Conservation (phyloP, 2,113 vertebrate species). For the Phylloscopus trochilus region DNA sequence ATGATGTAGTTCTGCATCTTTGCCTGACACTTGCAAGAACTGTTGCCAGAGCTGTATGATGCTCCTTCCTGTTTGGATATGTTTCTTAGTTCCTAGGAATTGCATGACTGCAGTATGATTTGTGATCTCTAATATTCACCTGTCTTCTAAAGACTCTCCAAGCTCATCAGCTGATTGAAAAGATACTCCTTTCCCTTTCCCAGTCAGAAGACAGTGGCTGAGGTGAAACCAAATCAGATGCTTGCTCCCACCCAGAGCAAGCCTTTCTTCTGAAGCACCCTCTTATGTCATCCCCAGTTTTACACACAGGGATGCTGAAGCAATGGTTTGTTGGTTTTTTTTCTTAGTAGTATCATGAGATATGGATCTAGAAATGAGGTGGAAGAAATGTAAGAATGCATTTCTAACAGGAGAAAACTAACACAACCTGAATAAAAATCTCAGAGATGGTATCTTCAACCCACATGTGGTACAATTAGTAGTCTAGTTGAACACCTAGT, state of each 20-base stretch:
- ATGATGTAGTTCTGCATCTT: background rate
- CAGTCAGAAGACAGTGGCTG: background rate
- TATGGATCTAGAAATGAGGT: conserved; percentile 4
- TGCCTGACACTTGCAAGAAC: background rate
- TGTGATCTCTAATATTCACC: background rate
- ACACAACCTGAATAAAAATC: background rate
- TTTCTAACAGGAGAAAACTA: background rate
- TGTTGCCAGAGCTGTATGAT: background rate
- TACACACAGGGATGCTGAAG: background rate
- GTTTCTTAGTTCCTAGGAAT: background rate
- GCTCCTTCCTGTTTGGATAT: background rate
- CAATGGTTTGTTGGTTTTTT: background rate
- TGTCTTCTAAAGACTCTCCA: background rate
- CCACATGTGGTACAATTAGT: background rate
- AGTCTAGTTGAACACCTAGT: background rate
- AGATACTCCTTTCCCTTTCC: background rate
- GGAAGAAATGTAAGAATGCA: conserved; percentile 4
- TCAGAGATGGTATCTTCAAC: conserved; percentile 1
- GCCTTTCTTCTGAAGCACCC: background rate
- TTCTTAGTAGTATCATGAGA: background rate
- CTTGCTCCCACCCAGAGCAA: background rate
- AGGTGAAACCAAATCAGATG: background rate
- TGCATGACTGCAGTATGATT: background rate
- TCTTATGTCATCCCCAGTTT: background rate
- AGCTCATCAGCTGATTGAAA: background rate